Evolutionary conservation across 2,797 vertebrate genomes (phyloP).

Genomic region (Melanotaenia maccullochi): DNA sequence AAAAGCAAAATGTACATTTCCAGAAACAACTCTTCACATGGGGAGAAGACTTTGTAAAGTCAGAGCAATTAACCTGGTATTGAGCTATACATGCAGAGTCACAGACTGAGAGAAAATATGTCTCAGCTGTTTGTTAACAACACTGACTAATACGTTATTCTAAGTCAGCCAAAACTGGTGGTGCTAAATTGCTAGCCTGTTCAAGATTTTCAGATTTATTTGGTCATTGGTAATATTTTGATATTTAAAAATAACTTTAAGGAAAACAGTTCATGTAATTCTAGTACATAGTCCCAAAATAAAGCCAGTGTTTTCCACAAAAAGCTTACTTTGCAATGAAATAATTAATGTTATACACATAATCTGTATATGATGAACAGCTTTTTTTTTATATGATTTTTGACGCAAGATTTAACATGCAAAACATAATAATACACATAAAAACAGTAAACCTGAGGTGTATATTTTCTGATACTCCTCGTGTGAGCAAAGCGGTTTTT

Average conservation of each 20-base stretch:
- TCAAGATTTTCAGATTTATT: not conserved
- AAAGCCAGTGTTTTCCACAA: not conserved
- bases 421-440: not conserved
- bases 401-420: not conserved
- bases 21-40: not conserved
- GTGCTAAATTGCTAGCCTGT: not conserved
- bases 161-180: not conserved
- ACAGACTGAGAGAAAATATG: not conserved
- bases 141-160: not conserved
- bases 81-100: not conserved
- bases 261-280: not conserved
- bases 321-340: not conserved
- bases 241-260: not conserved
- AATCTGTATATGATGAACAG: too few relatives aligned
- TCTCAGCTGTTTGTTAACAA: not conserved
- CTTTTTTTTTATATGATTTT: not conserved
- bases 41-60: not conserved
- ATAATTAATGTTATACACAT: too few relatives aligned
- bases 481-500: too few relatives aligned
- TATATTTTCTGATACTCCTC: not conserved
- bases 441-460: not conserved
- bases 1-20: not conserved
- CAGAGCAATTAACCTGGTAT: not conserved
- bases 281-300: too few relatives aligned
- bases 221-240: not conserved